Evolutionary conservation across 1,140 invertebrate species (phyloP), one percentile per base, ranked within the genome.

Genomic region (Manduca sexta): DNA sequence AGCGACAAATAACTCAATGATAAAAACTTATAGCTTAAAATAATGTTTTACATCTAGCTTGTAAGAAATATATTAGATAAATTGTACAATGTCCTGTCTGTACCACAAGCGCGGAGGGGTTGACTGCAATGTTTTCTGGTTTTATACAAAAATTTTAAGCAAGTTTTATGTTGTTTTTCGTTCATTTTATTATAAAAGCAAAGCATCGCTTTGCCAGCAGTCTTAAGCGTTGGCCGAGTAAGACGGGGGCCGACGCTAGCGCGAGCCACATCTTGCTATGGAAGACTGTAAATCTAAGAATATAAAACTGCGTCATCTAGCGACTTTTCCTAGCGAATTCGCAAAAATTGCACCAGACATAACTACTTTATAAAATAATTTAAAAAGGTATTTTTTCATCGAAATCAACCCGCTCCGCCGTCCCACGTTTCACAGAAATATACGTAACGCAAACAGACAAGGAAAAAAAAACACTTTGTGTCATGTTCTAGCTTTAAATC

Each of bases 11-110:
- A 60, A 60, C 51, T 50, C 47, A 33, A 57, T 56, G 40, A 59
- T 62, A 43, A 64, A 70, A 69, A 73, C 64, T 74, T 73, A 74
- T 21, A 44, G 49, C 52, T 52, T 52, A 44, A 47, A 53, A 47
- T 43, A 48, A 53, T 45, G 16, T 26, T 35, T 52, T 47, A 56
- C 13, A 31, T 45, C 73, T 78, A 78, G 55, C 52, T 52, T 66
- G 64, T 74, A 70, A 62, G 66, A 67, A 71, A 74, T 78, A 77
- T 67, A 63, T 69, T 71, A 71, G 56, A 44, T 48, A 48, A 66
- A 69, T 69, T 69, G 65, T 69, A 69, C 64, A 68, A 64, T 61
- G 59, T 68, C 64, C 60, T 68, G 8, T 26, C 21, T 8, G 21
- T 26, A 26, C 21, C 21, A 26, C 21, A 26, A 26, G 21, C 21